These are phyloP conservation scores for Drosophila funebris DNA, from an alignment of 1,140 invertebrate species.

Conservation along the genomic window DNA sequence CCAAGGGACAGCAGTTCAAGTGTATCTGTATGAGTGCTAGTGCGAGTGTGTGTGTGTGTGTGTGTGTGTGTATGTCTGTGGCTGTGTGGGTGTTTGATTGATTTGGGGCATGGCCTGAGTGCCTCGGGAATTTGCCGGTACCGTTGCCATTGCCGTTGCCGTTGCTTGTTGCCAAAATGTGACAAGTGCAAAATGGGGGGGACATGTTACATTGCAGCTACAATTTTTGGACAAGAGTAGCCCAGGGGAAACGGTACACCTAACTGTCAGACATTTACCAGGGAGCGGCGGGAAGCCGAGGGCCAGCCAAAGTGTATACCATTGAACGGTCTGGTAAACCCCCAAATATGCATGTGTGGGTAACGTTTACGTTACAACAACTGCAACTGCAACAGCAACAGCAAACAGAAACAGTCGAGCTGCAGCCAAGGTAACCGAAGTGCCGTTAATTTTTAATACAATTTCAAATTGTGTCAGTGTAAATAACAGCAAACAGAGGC, in stretches of 20 bases:
- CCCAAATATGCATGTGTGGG: slow-evolving; percentile 24
- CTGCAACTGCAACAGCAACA: slow-evolving; percentile 33
- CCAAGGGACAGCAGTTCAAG: slow-evolving; percentile 31
- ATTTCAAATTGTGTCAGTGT: slow-evolving; percentile 82
- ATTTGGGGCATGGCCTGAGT: slow-evolving; percentile 57
- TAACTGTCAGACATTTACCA: slow-evolving; percentile 60
- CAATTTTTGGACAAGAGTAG: slow-evolving; percentile 4
- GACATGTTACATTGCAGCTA: background rate
- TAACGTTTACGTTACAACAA: slow-evolving; percentile 25
- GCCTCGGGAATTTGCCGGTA: slow-evolving; percentile 7
- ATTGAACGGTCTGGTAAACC: background rate
- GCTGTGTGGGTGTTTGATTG: slow-evolving; percentile 64
- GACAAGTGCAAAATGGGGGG: slow-evolving; percentile 64
- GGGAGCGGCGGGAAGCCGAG: slow-evolving; percentile 13
- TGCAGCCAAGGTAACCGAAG: slow-evolving; percentile 73
- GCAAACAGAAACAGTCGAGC: slow-evolving; percentile 15
- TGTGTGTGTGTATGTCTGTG: slow-evolving; percentile 13
- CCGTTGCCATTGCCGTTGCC: slow-evolving; percentile 44
- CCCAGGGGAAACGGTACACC: slow-evolving; percentile 53
- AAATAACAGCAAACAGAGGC: slow-evolving; percentile 67
- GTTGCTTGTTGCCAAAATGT: slow-evolving; percentile 65
- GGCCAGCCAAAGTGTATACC: background rate
- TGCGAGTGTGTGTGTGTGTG: slow-evolving; percentile 14
- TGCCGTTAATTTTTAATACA: slow-evolving; percentile 83
- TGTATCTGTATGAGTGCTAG: slow-evolving; percentile 19